Base-by-base conservation (phyloP, 2,888 invertebrate species). In the Cephus pygmeus region DNA sequence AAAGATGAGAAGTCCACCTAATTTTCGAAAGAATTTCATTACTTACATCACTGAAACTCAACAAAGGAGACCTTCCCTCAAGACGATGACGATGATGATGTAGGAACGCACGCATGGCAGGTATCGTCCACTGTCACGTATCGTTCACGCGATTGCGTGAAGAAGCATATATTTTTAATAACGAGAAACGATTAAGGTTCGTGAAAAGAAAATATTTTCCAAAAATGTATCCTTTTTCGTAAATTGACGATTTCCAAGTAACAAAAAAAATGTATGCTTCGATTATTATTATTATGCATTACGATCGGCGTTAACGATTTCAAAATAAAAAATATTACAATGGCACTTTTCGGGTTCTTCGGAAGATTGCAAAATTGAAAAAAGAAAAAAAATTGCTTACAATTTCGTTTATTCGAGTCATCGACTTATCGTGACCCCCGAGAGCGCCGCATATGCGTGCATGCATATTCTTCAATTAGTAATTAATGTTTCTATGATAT, bases 81-180 rank as follows among this genome's bases (percentile, higher is more conserved):
- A 31, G 71, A 71, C 31, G 71, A 71, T 12, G 56, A 56, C 56
- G 56, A 23, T 56, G 56, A 56, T 56, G 56, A 56, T 23, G 56
- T 9, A 23, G 56, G 1, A 56, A 34, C 71, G 31, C 33, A 71
- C 31, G 33, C 31, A 71, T 15, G 71, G 33, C 71, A 31, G 31
- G 71, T 31, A 71, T 71, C 71, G 4, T 71, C 71, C 56, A 56
- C 56, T 23, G 56, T 56, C 9, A 56, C 56, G 23, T 23, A 56
- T 56, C 71, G 71, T 31, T 23, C 71, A 71, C 71, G 71, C 71
- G 71, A 71, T 71, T 71, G 71, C 71, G 71, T 71, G 71, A 31
- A 15, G 9, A 71, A 71, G 31, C 71, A 71, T 33, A 33, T 31
- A 33, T 31, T 31, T 71, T 31, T 71, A 71, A 71, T 71, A 31